These are phyloP conservation scores for Rana temporaria DNA, from an alignment of 2,113 vertebrate species.

Conservation along the genomic window DNA sequence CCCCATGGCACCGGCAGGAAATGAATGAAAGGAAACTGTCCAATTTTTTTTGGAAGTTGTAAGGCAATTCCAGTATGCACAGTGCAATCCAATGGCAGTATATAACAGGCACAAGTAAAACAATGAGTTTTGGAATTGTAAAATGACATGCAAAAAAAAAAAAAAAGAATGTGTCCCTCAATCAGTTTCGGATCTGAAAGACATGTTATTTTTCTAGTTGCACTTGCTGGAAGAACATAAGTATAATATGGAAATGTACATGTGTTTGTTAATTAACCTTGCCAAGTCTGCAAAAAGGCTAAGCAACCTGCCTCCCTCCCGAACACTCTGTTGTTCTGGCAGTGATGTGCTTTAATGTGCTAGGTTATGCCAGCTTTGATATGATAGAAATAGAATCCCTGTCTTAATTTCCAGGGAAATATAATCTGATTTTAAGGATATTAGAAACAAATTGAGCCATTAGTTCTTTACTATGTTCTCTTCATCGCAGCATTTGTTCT, in stretches of 20 bases:
- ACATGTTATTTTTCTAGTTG: constrained; percentile 16
- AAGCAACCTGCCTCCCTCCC: constrained; percentile 46
- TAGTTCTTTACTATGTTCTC: constrained; percentile 41
- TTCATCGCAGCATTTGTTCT: constrained; percentile 58
- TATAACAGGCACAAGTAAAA: constrained; percentile 37
- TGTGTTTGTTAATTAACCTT: constrained; percentile 41
- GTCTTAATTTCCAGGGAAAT: constrained; percentile 48
- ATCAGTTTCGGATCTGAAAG: constrained; percentile 14
- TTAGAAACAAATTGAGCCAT: constrained; percentile 45
- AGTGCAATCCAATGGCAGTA: constrained; percentile 40
- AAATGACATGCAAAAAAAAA: background rate
- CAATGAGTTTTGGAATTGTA: constrained; percentile 26
- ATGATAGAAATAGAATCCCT: constrained; percentile 43
- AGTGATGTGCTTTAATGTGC: constrained; percentile 36
- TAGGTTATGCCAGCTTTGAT: constrained; percentile 47
- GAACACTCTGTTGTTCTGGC: constrained; percentile 51
- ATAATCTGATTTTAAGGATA: constrained; percentile 55
- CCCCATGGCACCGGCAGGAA: constrained; percentile 32
- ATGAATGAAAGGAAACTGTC: constrained; percentile 50
- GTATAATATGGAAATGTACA: constrained; percentile 40
- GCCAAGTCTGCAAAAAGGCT: constrained; percentile 51
- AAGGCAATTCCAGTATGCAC: constrained; percentile 12
- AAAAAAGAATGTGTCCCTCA: background rate
- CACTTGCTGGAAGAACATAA: constrained; percentile 35
- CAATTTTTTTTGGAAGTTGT: constrained; percentile 42